Percentiles rank a stretch among this genome's conserved stretches.
These are phyloP conservation scores for Psittacara wagleri DNA, from an alignment of 2,113 vertebrate species.

Conservation along the genomic window DNA sequence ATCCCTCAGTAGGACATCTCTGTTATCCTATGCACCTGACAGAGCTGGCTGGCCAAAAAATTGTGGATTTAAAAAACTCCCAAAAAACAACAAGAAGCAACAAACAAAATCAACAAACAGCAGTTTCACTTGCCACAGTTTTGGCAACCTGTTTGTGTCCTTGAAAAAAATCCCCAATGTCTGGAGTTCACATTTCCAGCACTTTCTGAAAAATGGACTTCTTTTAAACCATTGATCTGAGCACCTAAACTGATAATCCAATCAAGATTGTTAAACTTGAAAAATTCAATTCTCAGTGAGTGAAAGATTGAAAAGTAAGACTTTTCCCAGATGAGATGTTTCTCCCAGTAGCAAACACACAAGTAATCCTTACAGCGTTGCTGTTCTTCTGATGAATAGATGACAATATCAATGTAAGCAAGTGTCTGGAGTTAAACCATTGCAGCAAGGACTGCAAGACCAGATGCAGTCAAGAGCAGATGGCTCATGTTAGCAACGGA, in stretches of 20 bases:
- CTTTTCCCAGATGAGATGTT: background rate
- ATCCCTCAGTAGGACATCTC: background rate
- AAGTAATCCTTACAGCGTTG: background rate
- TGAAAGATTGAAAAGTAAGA: background rate
- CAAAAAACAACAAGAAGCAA: background rate
- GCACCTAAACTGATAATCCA: background rate
- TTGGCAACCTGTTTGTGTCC: background rate
- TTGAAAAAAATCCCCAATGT: background rate
- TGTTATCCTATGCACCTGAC: background rate
- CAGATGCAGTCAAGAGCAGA: background rate
- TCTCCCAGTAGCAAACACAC: background rate
- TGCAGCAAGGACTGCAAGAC: background rate
- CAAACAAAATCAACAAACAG: background rate
- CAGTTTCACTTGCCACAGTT: background rate
- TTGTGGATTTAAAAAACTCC: background rate
- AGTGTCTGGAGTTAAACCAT: background rate
- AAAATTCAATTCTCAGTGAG: background rate
- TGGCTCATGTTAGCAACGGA: background rate
- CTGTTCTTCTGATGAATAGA: background rate
- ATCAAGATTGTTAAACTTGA: background rate
- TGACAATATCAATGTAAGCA: background rate
- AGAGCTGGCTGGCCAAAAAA: background rate
- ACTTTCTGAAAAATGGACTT: background rate
- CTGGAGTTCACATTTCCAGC: background rate
- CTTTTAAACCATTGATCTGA: background rate